Percentiles rank a stretch among this genome's conserved stretches.
These are phyloP conservation scores for Cotesia typhae DNA, from an alignment of 1,140 invertebrate genomes.

Conservation along the genomic window DNA sequence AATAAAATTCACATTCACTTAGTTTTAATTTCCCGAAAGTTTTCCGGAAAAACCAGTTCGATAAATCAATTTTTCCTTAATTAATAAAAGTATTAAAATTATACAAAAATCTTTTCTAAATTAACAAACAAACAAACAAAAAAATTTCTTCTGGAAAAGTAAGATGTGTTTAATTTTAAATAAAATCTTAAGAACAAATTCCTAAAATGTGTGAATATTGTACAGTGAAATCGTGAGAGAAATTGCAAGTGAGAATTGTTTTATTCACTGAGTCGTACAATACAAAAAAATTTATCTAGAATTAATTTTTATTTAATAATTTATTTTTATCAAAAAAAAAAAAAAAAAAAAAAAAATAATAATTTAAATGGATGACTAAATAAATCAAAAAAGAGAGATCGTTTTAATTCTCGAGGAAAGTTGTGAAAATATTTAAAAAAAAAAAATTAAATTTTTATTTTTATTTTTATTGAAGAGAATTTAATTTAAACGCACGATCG, in stretches of 20 bases:
- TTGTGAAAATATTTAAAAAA: constrained; percentile 40
- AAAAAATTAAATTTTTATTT: too few relatives aligned
- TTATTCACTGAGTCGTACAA: constrained; percentile 5
- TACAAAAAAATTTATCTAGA: background rate
- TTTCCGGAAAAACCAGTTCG: too few relatives aligned
- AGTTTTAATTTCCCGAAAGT: too few relatives aligned
- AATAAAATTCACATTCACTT: too few relatives aligned
- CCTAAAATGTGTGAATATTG: background rate
- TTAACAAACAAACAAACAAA: too few relatives aligned
- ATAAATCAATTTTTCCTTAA: too few relatives aligned
- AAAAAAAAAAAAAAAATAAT: background rate
- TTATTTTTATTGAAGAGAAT: constrained; percentile 23
- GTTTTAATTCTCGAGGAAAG: constrained; percentile 39
- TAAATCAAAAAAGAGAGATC: constrained; percentile 5
- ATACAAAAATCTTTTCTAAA: too few relatives aligned
- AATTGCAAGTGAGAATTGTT: constrained; percentile 22
- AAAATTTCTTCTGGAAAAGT: too few relatives aligned
- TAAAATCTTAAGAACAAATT: background rate
- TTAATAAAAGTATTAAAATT: too few relatives aligned
- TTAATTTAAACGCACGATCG: constrained; percentile 33
- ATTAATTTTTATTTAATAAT: background rate
- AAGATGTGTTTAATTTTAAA: too few relatives aligned
- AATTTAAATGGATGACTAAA: constrained; percentile 3
- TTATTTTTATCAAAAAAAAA: background rate
- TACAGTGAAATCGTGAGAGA: constrained; percentile 32